Base-by-base conservation (phyloP, 2,113 vertebrate species). In the Canis aureus region DNA sequence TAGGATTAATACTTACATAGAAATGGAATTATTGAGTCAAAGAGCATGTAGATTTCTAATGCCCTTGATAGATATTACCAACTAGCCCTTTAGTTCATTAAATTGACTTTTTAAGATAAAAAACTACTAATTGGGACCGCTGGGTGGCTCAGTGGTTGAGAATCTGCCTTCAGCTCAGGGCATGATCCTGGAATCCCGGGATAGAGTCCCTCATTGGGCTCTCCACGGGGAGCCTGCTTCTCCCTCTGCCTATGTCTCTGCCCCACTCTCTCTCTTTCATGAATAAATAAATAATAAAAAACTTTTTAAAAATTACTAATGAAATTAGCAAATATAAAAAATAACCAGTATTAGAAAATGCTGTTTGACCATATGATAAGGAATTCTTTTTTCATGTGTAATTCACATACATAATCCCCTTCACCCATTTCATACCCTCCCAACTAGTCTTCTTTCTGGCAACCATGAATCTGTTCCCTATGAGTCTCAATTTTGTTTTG, bases 1-100 rank as follows among this genome's bases (percentile, higher is more conserved):
- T 86, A 94, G n/a, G 23, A 74, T 66, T 95, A 66, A 51, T 32
- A 17, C 16, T 38, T 43, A 43, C 43, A 43, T 91, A 79, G n/a
- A 89, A 82, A 51, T 96, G 49, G 32, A 96, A 80, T 96, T 93
- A 71, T 11, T 49, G 11, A 82, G 29, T 90, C 60, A 82, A 64
- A 80, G n/a, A 5, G 22, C 11, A 66, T 89, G 19, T 7, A 64
- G 20, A 17, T 17, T 71, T 91, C 80, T 71, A 91, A 66, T 27
- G 5, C 16, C n/a, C 96, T 94, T 96, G 66, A 35, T 67, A 53
- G 66, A 80, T 91, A 62, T 55, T 74, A 43, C 11, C n/a, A 85
- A 53, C 53, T 76, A 93, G 49, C 11, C n/a, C 73, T 81, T 89
- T 38, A 66, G 51, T 88, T 43, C 2, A 35, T 95, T 76, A 95